Evolutionary conservation across 92 coral and sea anemone genomes (phyloP).

Genomic region (Epizoanthus ramosus): DNA sequence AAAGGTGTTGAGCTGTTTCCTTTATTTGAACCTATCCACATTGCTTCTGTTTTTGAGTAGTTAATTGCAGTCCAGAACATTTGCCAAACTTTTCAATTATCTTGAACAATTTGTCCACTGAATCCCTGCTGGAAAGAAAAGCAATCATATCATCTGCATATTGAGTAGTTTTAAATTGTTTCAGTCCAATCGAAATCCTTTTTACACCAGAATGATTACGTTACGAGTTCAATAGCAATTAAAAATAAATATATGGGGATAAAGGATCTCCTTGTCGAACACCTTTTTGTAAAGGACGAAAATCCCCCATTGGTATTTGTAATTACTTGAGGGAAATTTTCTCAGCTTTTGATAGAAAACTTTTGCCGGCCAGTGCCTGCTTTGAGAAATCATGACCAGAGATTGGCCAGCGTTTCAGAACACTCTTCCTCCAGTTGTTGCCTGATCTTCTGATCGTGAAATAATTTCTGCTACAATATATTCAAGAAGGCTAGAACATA

Average conservation of each 20-base stretch:
- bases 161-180: neutral
- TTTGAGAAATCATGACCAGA: too few species aligned
- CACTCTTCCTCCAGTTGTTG: too few species aligned
- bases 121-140: neutral
- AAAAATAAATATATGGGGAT: constrained; percentile 29
- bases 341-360: too few species aligned
- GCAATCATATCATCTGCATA: constrained; percentile 30
- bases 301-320: too few species aligned
- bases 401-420: too few species aligned
- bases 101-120: neutral
- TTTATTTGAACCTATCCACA: constrained; percentile 39
- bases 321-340: too few species aligned
- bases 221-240: constrained; percentile 8
- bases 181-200: neutral
- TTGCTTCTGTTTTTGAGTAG: constrained; percentile 16
- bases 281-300: too few species aligned
- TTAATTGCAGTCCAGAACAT: neutral
- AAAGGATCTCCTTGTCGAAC: constrained; percentile 26
- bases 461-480: too few species aligned
- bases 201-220: neutral
- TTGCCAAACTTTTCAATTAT: neutral
- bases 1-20: constrained; percentile 17
- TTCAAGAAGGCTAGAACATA: too few species aligned
- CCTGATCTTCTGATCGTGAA: too few species aligned
- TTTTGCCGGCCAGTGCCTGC: too few species aligned